Base-by-base conservation (phyloP, 2,888 invertebrate genomes). In the Miltochrista miniata region DNA sequence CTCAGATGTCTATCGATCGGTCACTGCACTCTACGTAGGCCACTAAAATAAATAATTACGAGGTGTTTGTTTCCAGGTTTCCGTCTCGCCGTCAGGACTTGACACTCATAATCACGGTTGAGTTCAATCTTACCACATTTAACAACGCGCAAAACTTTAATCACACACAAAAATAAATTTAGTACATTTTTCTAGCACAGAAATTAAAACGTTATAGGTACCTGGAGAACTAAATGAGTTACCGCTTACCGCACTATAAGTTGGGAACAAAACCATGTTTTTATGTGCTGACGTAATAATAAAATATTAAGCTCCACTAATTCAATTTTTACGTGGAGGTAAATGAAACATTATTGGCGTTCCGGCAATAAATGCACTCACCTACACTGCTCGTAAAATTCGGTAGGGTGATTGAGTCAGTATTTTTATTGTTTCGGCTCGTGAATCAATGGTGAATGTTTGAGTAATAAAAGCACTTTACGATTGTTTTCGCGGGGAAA, bases 361-460 rank as follows among this genome's bases (percentile, higher is more conserved):
- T 78, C 72, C 75, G 74, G 78, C 82, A 83, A 85, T 90, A 88
- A 89, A 88, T 85, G 79, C 75, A 79, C 83, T 86, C 83, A 88
- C 87, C 88, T 89, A 85, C 76, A 80, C 76, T 72, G 78, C 74
- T 81, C 83, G 83, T 90, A 90, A 91, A 90, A 81, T 83, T 80
- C 73, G 75, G 83, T 78, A 81, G 85, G 85, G 89, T 90, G 90
- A 91, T 91, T 90, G 90, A 90, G 90, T 86, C 86, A 87, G 90
- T 89, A 89, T 89, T 91, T 91, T 91, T 91, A 91, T 90, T 90
- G 87, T 90, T 87, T 82, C 71, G 83, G 82, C 74, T 81, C 82
- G 85, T 85, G 90, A 90, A 90, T 90, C 90, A 89, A 90, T 90
- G 87, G 90, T 69, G 87, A 88, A 90, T 90, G 90, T 89, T 89